phyloP scores from a whole-genome alignment of 2,113 vertebrate species.

The Cynoglossus semilaevis region DNA sequence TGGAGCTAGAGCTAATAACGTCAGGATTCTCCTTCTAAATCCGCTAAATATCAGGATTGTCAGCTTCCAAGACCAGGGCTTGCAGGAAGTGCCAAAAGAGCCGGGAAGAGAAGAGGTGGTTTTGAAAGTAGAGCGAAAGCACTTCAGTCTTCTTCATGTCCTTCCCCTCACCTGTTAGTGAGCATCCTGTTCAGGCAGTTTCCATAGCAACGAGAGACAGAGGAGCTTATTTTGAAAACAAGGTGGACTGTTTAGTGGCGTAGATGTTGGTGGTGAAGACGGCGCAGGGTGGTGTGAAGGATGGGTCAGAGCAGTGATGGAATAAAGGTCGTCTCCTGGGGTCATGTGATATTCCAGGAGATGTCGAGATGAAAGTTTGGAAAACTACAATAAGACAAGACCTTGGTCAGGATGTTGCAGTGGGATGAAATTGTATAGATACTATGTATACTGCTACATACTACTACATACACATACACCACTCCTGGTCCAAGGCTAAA shows the following conservation, averaged over 20 bases:
- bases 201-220: conserved; percentile 66
- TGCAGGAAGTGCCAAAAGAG: conserved; percentile 38
- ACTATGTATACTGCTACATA: too few relatives aligned
- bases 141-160: conserved; percentile 48
- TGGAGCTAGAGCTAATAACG: conserved; percentile 50
- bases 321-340: conserved; percentile 55
- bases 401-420: too few relatives aligned
- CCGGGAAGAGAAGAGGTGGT: conserved; percentile 49
- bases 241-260: conserved; percentile 44
- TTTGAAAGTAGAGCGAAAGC: conserved; percentile 45
- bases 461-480: too few relatives aligned
- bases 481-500: too few relatives aligned
- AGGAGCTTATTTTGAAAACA: conserved; percentile 39
- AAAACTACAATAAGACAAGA: conserved; percentile 23
- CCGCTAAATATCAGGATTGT: conserved; percentile 65
- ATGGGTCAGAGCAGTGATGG: conserved; percentile 59
- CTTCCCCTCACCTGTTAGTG: conserved; percentile 61
- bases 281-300: conserved; percentile 46
- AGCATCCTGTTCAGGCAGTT: conserved; percentile 58
- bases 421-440: too few relatives aligned
- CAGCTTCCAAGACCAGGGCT: conserved; percentile 41
- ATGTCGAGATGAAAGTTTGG: conserved; percentile 56
- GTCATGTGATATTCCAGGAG: conserved; percentile 57
- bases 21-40: conserved; percentile 54
- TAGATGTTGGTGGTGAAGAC: conserved; percentile 30